Evolutionary conservation across 64 coral and sea anemone genomes (phyloP).

Genomic region (Pachyseris speciosa): DNA sequence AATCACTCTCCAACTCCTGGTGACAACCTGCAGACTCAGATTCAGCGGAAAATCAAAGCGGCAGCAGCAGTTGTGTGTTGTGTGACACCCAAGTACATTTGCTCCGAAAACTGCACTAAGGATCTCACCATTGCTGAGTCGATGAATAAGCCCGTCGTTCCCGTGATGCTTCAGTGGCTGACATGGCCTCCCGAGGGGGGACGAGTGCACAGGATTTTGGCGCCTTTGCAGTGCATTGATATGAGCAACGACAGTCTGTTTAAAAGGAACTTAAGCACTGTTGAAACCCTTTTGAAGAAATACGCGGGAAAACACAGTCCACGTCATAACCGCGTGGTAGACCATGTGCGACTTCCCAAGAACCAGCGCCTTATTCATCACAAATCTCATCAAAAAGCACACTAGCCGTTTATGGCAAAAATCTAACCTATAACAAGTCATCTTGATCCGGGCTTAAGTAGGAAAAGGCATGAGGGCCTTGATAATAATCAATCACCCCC

Average conservation of each 20-base stretch:
- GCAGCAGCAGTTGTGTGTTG: constrained; percentile 83
- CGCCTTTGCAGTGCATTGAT: constrained; percentile 78
- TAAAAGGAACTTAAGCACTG: constrained; percentile 62
- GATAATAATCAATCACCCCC: no score
- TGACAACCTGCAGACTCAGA: constrained; percentile 82
- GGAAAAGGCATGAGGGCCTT: no score
- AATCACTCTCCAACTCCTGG: not conserved
- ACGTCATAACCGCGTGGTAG: not conserved
- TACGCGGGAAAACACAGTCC: constrained; percentile 1
- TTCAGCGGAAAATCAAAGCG: constrained; percentile 81
- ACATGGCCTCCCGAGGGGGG: constrained; percentile 87
- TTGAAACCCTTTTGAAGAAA: constrained; percentile 65
- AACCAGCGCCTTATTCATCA: not conserved
- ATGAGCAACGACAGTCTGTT: constrained; percentile 91
- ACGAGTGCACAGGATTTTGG: constrained; percentile 76
- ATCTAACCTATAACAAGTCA: not conserved
- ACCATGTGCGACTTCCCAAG: not conserved
- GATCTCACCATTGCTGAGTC: constrained; percentile 81
- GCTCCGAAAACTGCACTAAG: constrained; percentile 90
- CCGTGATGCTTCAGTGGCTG: constrained; percentile 91
- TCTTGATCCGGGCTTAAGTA: no score
- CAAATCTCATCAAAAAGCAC: not conserved
- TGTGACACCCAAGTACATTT: constrained; percentile 89
- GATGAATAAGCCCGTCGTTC: constrained; percentile 82
- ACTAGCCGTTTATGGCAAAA: not conserved